These are phyloP conservation scores for Orthosia gracilis DNA, from an alignment of 2,888 invertebrate genomes.

Conservation along the genomic window DNA sequence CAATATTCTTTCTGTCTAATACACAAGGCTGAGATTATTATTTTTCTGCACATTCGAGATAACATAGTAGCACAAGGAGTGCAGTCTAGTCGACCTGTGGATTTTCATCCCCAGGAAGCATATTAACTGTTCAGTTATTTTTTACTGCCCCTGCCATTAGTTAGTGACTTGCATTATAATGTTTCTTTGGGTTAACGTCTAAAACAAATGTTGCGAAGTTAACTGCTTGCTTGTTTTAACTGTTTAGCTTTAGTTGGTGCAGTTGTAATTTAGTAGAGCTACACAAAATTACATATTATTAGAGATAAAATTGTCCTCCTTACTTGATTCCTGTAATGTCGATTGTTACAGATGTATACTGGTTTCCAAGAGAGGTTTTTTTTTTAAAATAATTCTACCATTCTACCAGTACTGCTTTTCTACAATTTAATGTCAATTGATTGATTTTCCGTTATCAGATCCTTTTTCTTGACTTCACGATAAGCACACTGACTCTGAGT, in stretches of 20 bases:
- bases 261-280: background rate
- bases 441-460: too few relatives aligned
- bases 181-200: slow-evolving; percentile 44
- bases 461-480: too few relatives aligned
- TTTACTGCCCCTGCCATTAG: slow-evolving; percentile 57
- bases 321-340: background rate
- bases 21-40: too few relatives aligned
- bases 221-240: background rate
- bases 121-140: slow-evolving; percentile 68
- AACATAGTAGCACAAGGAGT: slow-evolving; percentile 39
- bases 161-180: slow-evolving; percentile 57
- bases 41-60: slow-evolving; percentile 24
- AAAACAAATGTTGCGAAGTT: slow-evolving; percentile 21
- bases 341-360: background rate
- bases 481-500: too few relatives aligned
- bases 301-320: background rate
- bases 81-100: slow-evolving; percentile 63
- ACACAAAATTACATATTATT: background rate
- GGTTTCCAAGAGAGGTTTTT: too few relatives aligned
- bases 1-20: too few relatives aligned
- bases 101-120: slow-evolving; percentile 61
- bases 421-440: too few relatives aligned
- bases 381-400: too few relatives aligned
- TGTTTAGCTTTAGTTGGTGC: background rate
- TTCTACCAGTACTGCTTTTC: too few relatives aligned